Percentiles rank a stretch among this genome's conserved stretches.
Evolutionary conservation across 2,113 vertebrate species (phyloP).

Genomic region (Ctenomys sociabilis): DNA sequence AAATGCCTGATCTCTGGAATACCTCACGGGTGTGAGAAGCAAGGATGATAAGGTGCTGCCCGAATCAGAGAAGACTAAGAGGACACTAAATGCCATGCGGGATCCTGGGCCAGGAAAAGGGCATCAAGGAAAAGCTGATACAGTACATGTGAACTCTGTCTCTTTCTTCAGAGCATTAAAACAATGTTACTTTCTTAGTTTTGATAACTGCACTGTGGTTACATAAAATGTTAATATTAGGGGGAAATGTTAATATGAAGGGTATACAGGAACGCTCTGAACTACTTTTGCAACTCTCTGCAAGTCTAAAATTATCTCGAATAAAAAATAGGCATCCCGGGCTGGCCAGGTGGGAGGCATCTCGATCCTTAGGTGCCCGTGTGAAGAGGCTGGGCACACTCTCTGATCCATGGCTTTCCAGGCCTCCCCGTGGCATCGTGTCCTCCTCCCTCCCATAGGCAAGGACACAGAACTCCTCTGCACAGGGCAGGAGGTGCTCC

Average conservation of each 20-base stretch:
- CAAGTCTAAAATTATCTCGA: constrained; percentile 33
- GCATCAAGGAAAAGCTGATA: neutral
- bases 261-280: neutral
- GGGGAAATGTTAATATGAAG: neutral
- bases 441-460: neutral
- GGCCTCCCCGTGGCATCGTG: neutral
- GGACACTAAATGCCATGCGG: neutral
- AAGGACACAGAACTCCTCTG: neutral
- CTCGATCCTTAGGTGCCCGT: too few species aligned
- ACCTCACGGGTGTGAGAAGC: neutral
- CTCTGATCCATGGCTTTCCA: neutral
- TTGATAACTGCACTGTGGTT: neutral
- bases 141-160: neutral
- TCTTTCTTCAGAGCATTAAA: neutral
- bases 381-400: neutral
- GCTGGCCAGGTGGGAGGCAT: neutral
- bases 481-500: neutral
- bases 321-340: neutral
- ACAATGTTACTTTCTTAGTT: neutral
- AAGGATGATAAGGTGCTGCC: neutral
- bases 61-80: neutral
- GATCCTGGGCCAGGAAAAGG: neutral
- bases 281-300: neutral
- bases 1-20: neutral
- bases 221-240: neutral